These are phyloP conservation scores for Ectemnius cavifrons DNA, from an alignment of 2,888 invertebrate genomes.

Conservation along the genomic window DNA sequence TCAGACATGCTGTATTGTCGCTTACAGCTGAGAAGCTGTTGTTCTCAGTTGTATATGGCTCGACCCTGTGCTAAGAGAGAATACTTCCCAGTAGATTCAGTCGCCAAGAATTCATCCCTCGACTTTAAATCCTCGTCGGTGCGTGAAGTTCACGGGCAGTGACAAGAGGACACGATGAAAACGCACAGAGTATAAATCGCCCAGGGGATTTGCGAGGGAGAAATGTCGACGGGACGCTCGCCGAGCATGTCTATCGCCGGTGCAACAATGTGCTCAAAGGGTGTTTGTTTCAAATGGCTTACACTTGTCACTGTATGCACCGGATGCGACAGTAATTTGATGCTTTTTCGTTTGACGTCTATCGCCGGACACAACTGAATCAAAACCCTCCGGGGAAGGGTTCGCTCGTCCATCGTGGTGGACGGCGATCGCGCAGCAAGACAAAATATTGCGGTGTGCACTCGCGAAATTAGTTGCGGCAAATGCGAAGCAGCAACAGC, in stretches of 20 bases:
- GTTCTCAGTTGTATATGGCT: no score
- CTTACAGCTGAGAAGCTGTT: no score
- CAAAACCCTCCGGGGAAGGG: background rate
- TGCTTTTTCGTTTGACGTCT: background rate
- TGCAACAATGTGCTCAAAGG: background rate
- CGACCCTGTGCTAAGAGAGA: no score
- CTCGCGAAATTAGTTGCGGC: conserved; percentile 4
- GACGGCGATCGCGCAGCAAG: background rate
- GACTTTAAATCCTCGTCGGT: no score
- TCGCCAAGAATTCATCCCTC: no score
- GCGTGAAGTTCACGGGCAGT: no score
- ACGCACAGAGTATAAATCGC: background rate
- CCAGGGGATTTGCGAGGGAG: no score
- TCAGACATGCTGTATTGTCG: no score
- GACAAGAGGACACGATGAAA: background rate
- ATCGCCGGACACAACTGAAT: background rate
- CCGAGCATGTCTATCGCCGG: no score
- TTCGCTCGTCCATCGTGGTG: background rate
- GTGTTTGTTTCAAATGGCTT: background rate
- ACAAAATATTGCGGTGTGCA: conserved; percentile 1
- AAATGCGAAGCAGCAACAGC: background rate
- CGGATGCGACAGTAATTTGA: background rate
- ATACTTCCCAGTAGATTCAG: no score
- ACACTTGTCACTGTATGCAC: background rate
- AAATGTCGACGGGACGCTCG: no score